phyloP scores from a whole-genome alignment of 1,140 invertebrate species.

The Augochlora pura region DNA sequence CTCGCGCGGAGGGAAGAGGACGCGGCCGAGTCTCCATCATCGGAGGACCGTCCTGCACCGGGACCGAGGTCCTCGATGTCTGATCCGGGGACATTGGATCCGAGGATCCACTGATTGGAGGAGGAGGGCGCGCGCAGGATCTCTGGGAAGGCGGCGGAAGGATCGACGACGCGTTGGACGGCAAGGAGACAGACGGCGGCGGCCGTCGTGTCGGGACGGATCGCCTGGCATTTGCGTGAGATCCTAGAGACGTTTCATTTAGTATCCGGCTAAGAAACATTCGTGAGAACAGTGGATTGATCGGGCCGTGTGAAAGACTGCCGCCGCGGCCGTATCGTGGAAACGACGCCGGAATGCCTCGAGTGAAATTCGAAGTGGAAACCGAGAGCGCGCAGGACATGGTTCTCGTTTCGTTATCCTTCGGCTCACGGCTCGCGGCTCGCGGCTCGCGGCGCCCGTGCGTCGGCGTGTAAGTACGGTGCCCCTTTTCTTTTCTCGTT shows the following conservation, averaged over 20 bases:
- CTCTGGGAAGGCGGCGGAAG: neutral
- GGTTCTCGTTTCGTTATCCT: neutral
- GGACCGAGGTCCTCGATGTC: neutral
- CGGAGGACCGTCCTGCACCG: too few relatives aligned
- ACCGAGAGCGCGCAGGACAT: constrained; percentile 1
- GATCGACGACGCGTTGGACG: neutral
- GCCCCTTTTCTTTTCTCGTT: neutral
- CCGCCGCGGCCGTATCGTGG: neutral
- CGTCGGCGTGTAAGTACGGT: neutral
- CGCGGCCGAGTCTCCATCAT: neutral
- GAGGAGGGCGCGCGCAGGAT: constrained; percentile 1
- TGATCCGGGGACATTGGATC: neutral
- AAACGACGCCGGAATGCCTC: constrained; percentile 5
- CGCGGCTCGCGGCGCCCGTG: neutral
- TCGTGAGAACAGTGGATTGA: constrained; percentile 30
- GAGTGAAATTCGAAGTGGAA: neutral
- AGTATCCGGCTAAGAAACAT: constrained; percentile 4
- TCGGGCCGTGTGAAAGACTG: constrained; percentile 34
- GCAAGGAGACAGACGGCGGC: neutral
- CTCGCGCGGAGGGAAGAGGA: neutral
- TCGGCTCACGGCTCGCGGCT: too few relatives aligned
- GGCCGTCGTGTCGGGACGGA: neutral
- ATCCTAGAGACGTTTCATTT: constrained; percentile 20
- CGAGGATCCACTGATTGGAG: neutral
- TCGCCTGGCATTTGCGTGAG: constrained; percentile 33